A percentile compares a stretch with the other conserved stretches of the same genome.
These are phyloP conservation scores for Dryomyza anilis DNA, from an alignment of 2,888 invertebrate genomes.

Conservation along the genomic window DNA sequence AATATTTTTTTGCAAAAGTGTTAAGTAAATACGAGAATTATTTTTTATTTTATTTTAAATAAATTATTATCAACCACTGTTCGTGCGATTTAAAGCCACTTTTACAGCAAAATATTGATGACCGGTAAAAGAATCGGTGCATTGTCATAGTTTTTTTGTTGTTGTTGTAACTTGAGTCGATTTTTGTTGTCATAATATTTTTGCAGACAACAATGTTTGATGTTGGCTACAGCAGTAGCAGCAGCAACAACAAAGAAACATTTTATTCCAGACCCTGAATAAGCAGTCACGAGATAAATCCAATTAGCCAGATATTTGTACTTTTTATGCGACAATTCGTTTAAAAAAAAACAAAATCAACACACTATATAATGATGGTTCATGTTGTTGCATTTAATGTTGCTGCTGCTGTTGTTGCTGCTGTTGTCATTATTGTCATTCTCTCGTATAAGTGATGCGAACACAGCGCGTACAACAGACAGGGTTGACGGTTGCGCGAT, in stretches of 20 bases:
- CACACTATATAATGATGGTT: constrained; percentile 16
- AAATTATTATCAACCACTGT: no score
- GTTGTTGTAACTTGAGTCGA: not conserved
- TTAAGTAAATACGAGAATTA: no score
- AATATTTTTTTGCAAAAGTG: no score
- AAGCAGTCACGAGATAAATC: constrained; percentile 55
- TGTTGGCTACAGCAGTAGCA: constrained; percentile 10
- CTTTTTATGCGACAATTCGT: constrained; percentile 58
- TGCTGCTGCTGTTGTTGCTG: constrained; percentile 30
- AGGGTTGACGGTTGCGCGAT: no score
- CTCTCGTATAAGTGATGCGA: constrained; percentile 27
- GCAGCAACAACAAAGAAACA: constrained; percentile 17
- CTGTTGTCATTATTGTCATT: constrained; percentile 34
- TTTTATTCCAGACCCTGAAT: constrained; percentile 33
- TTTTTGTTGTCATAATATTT: not conserved
- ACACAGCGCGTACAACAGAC: not conserved
- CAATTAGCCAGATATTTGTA: constrained; percentile 62
- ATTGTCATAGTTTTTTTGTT: no score
- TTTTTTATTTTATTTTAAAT: no score
- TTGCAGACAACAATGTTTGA: not conserved
- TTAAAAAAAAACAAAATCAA: constrained; percentile 53
- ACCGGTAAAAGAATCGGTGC: no score
- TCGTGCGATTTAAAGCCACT: no score
- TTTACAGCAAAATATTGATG: no score
- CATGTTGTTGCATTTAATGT: not conserved